phyloP scores from a whole-genome alignment of 2,888 invertebrate genomes.

The Ennomos quercinarius region DNA sequence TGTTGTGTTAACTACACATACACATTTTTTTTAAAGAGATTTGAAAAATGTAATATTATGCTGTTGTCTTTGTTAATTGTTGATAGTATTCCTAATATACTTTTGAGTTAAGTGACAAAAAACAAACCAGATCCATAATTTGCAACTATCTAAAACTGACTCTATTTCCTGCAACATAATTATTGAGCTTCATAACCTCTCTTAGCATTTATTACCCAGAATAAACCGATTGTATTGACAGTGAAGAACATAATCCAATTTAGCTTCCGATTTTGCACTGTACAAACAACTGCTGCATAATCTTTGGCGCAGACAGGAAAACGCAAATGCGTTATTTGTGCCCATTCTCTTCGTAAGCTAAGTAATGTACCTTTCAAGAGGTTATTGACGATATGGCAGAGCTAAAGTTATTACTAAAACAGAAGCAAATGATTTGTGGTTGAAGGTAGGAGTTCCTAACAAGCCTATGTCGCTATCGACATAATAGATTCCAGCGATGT shows the following conservation, averaged over 20 bases:
- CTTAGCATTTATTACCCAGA: neutral
- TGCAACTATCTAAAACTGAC: no score
- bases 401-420: slow-evolving; percentile 35
- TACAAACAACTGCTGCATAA: neutral
- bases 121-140: no score
- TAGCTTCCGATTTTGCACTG: slow-evolving; percentile 25
- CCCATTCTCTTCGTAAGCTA: slow-evolving; percentile 33
- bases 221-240: slow-evolving; percentile 15
- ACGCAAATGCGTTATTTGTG: slow-evolving; percentile 34
- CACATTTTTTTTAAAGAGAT: no score
- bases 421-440: slow-evolving; percentile 27
- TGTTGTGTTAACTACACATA: no score
- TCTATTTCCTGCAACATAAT: no score
- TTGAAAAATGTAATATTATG: no score
- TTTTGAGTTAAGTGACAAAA: no score
- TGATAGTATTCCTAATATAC: no score
- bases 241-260: slow-evolving; percentile 14
- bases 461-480: neutral
- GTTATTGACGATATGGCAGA: slow-evolving; percentile 41
- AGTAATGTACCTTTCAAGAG: slow-evolving; percentile 38
- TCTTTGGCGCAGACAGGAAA: slow-evolving; percentile 16
- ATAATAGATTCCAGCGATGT: no score
- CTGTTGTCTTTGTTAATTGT: no score
- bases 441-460: slow-evolving; percentile 4
- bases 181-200: no score